Evolutionary conservation across 2,797 vertebrate genomes (phyloP), one percentile per base, ranked within the genome.

Genomic region (Australoheros facetus): DNA sequence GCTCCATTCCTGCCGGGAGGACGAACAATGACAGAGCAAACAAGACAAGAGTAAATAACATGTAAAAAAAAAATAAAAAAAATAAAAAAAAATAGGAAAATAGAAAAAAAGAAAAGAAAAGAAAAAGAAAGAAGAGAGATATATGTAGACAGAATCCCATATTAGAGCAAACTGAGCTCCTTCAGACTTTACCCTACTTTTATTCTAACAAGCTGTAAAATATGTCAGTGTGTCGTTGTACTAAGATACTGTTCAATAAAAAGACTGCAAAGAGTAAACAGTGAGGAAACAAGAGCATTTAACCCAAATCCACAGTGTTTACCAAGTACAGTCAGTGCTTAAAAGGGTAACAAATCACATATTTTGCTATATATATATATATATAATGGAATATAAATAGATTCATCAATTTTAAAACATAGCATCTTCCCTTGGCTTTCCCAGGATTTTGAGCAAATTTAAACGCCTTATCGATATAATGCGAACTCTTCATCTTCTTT

Each of bases 1-100:
- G 55, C n/a, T 84, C 84, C 93, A 93, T 94, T 77, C 16, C 81
- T 91, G 5, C n/a, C 23, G 45, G 53, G 7, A 28, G 2, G 11
- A 19, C 4, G 51, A n/a, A 82, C 17, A 75, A 1, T 21, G 12
- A 72, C 7, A 73, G 28, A 62, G 48, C 56, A 37, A 55, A 53
- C 10, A 30, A 17, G 10, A 70, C 4, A 45, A 23, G n/a, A 56
- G 13, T 2, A 0, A 42, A 69, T 17, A 21, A 48, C 26, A 26
- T 3, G 10, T 28, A 28, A 28, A 4, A 28, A 28, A 28, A 4
- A 28, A 28, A 28, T 28, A n/a, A n/a, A n/a, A n/a, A n/a, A 2
- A 28, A 28, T 28, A 28, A 28, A 28, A 2, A 30, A 32, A 26
- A 5, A 17, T 28, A n/a, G n/a, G n/a, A n/a, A n/a, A n/a, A n/a